Percentiles rank a stretch among this genome's conserved stretches.
Evolutionary conservation across 2,888 invertebrate genomes (phyloP).

Genomic region (Pyralis farinalis): DNA sequence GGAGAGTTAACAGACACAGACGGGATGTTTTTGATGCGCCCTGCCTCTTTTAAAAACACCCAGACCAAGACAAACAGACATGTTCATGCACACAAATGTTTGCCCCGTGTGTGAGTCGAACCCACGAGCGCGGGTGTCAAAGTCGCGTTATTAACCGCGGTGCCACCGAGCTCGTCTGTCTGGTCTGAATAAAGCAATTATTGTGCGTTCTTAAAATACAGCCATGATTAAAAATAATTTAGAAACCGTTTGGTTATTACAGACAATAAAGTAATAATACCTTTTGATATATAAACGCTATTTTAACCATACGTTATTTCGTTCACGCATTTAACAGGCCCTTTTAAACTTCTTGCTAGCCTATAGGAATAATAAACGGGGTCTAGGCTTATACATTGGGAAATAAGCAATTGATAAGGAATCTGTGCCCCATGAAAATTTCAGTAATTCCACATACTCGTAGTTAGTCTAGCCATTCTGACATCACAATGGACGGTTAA

Average conservation of each 20-base stretch:
- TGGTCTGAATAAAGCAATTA: neutral
- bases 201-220: too few relatives aligned
- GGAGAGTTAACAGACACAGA: too few relatives aligned
- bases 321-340: neutral
- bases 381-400: neutral
- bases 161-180: too few relatives aligned
- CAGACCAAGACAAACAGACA: too few relatives aligned
- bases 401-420: neutral
- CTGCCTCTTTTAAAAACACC: too few relatives aligned
- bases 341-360: neutral
- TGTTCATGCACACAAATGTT: too few relatives aligned
- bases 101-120: too few relatives aligned
- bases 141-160: too few relatives aligned
- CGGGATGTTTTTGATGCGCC: too few relatives aligned
- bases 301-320: neutral
- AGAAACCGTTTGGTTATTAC: too few relatives aligned
- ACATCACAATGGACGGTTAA: neutral
- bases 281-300: neutral
- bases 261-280: neutral
- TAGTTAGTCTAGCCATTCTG: neutral
- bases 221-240: too few relatives aligned
- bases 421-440: neutral
- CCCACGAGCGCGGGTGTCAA: too few relatives aligned
- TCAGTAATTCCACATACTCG: neutral
- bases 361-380: neutral